Base-by-base conservation (phyloP, 2,888 invertebrate genomes). In the Blomia tropicalis region DNA sequence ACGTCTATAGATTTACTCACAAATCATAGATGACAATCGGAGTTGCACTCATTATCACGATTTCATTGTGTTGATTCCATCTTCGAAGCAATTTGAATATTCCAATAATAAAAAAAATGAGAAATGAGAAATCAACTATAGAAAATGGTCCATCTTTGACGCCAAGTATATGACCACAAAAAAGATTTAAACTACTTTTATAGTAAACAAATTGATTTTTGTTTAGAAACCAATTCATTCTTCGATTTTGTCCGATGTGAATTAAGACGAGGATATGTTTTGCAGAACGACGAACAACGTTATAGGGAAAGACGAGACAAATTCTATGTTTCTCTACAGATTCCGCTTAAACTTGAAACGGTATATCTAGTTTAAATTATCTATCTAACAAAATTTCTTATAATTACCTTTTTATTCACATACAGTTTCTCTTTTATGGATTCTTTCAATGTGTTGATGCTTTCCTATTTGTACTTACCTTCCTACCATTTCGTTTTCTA, bases 391-490 rank as follows among this genome's bases (percentile, higher is more conserved):
- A 76, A 91, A 91, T 36, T 87, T 89, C 71, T 83, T 91, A n/a
- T n/a, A 43, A 22, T 29, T 22, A 60, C 19, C 22, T 29, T 59
- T 47, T 23, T 22, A 27, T 58, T 32, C 31, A 17, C 47, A 1
- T 60, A 47, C 62, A 87, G 70, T 92, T 92, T 71, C 87, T 93
- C 83, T 80, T 81, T 1, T 93, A 90, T 77, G 93, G 92, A 32
- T 88, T 91, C 71, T 84, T 92, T 75, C 77, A 83, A 76, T 96
- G 96, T 77, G 84, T 89, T 30, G 98, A 99, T 76, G 93, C 95
- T 23, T 90, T 99, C 75, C 79, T 96, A 60, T 96, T 91, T 78
- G 85, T 96, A 62, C 95, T 95, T 75, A 96, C 98, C 61, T 93
- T 96, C 78, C 79, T 98, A 69, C 98, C 98, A 17, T 76, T 98